Conservation (phyloP, 2,113 vertebrate species). For the Illadopsis cleaveri region DNA sequence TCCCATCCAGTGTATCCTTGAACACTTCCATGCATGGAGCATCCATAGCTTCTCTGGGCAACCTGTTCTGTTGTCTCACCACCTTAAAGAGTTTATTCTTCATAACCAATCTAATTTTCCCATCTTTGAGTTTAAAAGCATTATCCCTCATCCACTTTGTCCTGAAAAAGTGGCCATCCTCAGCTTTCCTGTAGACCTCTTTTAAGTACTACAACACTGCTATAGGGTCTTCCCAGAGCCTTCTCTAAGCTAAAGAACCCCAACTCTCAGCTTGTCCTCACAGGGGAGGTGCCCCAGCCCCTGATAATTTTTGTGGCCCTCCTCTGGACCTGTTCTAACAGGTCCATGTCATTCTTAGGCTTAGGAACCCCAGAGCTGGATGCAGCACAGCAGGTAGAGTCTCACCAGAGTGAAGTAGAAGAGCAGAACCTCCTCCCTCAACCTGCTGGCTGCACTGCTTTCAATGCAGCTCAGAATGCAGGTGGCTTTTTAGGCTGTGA, state of each 20-base stretch:
- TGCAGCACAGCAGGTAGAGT: neutral
- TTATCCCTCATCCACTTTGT: fast-evolving
- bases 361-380: neutral
- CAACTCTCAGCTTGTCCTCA: neutral
- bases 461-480: neutral
- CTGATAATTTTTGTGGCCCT: neutral
- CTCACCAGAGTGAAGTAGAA: neutral
- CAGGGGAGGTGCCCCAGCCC: neutral
- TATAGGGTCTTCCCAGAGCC: neutral
- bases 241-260: neutral
- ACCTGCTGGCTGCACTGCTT: neutral
- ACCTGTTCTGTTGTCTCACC: neutral
- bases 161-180: neutral
- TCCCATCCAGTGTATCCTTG: neutral
- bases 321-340: neutral
- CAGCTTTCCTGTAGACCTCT: neutral
- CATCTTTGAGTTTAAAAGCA: neutral
- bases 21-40: neutral
- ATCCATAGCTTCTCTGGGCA: neutral
- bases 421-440: neutral
- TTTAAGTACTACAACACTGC: fast-evolving
- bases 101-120: neutral
- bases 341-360: neutral
- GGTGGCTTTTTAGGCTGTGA: neutral
- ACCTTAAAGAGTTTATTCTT: neutral